phyloP scores from a whole-genome alignment of 2,797 vertebrate genomes.

The Xyrichtys novacula region DNA sequence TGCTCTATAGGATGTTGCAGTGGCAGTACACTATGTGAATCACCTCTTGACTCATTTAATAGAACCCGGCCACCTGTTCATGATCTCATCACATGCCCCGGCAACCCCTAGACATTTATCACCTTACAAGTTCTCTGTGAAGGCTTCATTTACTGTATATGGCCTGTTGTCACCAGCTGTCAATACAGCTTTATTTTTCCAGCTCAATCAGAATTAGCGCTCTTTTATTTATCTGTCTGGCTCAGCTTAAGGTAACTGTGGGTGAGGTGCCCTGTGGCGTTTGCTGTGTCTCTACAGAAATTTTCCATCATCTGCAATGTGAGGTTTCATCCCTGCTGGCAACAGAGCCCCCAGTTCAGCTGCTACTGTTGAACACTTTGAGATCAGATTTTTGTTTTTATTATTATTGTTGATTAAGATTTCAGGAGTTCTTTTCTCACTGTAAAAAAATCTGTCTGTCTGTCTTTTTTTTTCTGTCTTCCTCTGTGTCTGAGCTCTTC shows the following conservation, averaged over 20 bases:
- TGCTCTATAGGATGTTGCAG: no score
- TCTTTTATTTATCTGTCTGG: constrained; percentile 9
- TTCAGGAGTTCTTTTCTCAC: background rate
- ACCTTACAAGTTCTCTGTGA: constrained; percentile 5
- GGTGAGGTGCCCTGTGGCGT: constrained; percentile 34
- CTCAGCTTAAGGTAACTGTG: constrained; percentile 29
- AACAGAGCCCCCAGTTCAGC: background rate
- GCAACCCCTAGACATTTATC: constrained; percentile 15
- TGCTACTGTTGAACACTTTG: constrained; percentile 7
- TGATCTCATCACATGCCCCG: constrained; percentile 2
- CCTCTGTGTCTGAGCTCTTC: constrained; percentile 47
- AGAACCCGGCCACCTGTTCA: constrained; percentile 1
- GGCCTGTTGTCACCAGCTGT: constrained; percentile 34
- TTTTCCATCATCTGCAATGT: constrained; percentile 20
- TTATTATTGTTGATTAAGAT: constrained; percentile 20
- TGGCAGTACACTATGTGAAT: background rate
- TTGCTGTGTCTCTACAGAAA: constrained; percentile 44
- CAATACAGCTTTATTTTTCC: constrained; percentile 24
- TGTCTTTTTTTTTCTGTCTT: constrained; percentile 18
- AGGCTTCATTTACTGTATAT: background rate
- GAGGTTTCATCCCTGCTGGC: constrained; percentile 11
- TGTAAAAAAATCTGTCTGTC: constrained; percentile 30
- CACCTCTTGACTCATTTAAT: constrained; percentile 1
- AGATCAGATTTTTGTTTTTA: background rate
- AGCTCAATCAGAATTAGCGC: constrained; percentile 8